Percentiles rank a stretch among this genome's conserved stretches.
Conservation (phyloP, 2,888 invertebrate genomes). For the Hetaerina titia region DNA sequence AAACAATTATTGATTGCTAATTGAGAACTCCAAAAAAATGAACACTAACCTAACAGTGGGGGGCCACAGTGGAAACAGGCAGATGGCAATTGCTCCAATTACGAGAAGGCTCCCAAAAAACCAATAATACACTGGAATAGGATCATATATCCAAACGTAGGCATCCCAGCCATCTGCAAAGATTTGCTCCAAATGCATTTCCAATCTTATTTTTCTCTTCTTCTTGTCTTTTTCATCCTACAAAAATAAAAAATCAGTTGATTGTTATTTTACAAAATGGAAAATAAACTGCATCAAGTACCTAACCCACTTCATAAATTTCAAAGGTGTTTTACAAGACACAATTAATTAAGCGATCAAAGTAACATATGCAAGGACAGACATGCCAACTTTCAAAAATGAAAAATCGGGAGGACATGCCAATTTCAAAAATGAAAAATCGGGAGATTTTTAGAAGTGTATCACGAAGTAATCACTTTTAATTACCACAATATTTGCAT, state of each 20-base stretch:
- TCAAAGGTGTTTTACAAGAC: too few relatives aligned
- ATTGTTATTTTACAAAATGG: slow-evolving; percentile 67
- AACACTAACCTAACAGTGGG: slow-evolving; percentile 86
- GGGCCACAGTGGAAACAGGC: slow-evolving; percentile 99
- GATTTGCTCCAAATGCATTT: slow-evolving; percentile 97
- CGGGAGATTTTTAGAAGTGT: too few relatives aligned
- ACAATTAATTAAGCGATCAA: too few relatives aligned
- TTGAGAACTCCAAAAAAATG: background rate
- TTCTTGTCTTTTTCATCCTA: slow-evolving; percentile 82
- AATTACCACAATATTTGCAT: too few relatives aligned
- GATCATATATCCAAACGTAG: slow-evolving; percentile 99
- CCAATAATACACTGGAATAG: slow-evolving; percentile 96
- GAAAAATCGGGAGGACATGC: too few relatives aligned
- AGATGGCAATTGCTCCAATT: slow-evolving; percentile 95
- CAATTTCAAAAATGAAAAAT: too few relatives aligned
- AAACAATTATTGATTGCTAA: slow-evolving; percentile 61
- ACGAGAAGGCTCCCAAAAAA: slow-evolving; percentile 94
- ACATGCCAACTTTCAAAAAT: too few relatives aligned
- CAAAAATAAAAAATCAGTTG: slow-evolving; percentile 70
- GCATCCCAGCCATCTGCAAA: slow-evolving; percentile 97
- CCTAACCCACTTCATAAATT: too few relatives aligned
- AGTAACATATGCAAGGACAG: too few relatives aligned
- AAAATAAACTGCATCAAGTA: too few relatives aligned
- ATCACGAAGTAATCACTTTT: too few relatives aligned
- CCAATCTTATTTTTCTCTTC: slow-evolving; percentile 95